Base-by-base conservation (phyloP, 2,797 vertebrate species). In the Falco biarmicus region DNA sequence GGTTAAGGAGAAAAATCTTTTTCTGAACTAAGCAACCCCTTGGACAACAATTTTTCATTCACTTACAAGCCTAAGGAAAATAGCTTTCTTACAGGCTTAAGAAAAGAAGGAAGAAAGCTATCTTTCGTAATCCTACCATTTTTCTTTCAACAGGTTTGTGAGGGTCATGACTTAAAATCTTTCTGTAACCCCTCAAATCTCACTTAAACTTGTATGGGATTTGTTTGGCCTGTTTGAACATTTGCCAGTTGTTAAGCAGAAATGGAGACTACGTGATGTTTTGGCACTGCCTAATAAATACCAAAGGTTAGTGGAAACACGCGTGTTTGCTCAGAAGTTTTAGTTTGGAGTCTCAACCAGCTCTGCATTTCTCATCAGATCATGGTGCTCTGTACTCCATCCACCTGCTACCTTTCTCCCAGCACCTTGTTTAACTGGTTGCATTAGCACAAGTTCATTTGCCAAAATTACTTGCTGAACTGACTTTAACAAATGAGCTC, bases 291-390 rank as follows among this genome's bases (percentile, higher is more conserved):
- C 63, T 65, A 63, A 34, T 43, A 51, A 82, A 56, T 66, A 57
- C 48, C 34, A 82, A 22, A 70, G 13, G 3, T 51, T 47, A 75
- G 56, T 85, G 74, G 71, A 74, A 89, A 68, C 14, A 53, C 39
- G 41, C 29, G 3, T 60, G 29, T 91, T 93, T 83, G 85, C 64
- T 79, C 13, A 41, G 64, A 48, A 80, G 41, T 56, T 90, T 69
- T 50, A 39, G 60, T 70, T n/a, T 66, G 65, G 28, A 60, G 66
- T 37, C n/a, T 48, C 37, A 16, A 15, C 39, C 82, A 50, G 66
- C 20, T 43, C 56, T 1, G 6, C 0, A 1, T 65, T 87, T 71
- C n/a, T 79, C 39, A 11, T 31, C 0, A 1, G 22, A 14, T 59
- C 2, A 0, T 15, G 63, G 31, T 65, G 56, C 73, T 48, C 53